phyloP scores from a whole-genome alignment of 2,797 vertebrate genomes.

The Neostethus bicornis region DNA sequence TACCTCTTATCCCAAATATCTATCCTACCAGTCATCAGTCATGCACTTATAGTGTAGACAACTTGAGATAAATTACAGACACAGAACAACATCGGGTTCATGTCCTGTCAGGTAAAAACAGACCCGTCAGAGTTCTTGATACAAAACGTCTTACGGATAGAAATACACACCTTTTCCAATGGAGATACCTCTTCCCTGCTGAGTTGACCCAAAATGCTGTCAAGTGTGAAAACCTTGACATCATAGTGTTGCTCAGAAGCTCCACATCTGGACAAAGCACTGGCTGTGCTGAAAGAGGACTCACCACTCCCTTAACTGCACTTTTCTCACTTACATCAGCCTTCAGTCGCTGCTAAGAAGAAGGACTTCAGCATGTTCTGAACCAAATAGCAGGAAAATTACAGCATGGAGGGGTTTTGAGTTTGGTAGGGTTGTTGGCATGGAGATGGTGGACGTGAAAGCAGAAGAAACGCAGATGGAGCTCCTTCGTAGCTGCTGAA shows the following conservation, averaged over 20 bases:
- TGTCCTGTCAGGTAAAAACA: too few relatives aligned
- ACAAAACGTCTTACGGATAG: too few relatives aligned
- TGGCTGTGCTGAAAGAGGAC: constrained; percentile 42
- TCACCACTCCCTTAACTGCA: constrained; percentile 23
- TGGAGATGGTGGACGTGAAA: constrained; percentile 6
- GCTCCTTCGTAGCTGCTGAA: constrained; percentile 51
- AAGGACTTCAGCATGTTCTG: constrained; percentile 5
- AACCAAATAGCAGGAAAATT: constrained; percentile 11
- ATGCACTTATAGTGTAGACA: too few relatives aligned
- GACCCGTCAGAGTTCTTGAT: too few relatives aligned
- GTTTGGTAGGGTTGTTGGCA: constrained; percentile 15
- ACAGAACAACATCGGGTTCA: too few relatives aligned
- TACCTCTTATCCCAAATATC: too few relatives aligned
- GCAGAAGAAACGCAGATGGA: constrained; percentile 9
- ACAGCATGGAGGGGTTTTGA: background rate
- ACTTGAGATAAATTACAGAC: too few relatives aligned
- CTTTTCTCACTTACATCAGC: constrained; percentile 50
- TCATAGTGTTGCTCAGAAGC: constrained; percentile 41
- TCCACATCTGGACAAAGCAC: constrained; percentile 52
- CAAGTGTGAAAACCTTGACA: constrained; percentile 51
- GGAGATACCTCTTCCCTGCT: constrained; percentile 31
- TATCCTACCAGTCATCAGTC: too few relatives aligned
- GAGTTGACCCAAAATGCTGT: constrained; percentile 21
- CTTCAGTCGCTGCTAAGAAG: constrained; percentile 3
- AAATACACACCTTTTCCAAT: background rate